Conservation (phyloP, 2,797 vertebrate genomes). For the Poeciliopsis gracilis region DNA sequence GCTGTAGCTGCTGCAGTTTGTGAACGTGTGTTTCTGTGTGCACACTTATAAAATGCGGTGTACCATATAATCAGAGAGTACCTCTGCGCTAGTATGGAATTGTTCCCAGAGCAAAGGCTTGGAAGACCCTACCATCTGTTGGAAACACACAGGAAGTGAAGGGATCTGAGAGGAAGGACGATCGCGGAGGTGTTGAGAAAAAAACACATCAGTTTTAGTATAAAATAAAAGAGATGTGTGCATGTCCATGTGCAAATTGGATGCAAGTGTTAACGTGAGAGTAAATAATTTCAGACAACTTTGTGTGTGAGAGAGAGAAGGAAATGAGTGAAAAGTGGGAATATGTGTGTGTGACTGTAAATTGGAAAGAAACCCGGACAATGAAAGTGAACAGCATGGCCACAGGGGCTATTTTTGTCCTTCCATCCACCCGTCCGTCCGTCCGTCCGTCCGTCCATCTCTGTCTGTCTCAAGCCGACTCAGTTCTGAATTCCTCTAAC, state of each 20-base stretch:
- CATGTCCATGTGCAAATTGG: background rate
- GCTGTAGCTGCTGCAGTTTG: constrained; percentile 13
- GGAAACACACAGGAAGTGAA: constrained; percentile 11
- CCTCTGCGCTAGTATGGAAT: constrained; percentile 11
- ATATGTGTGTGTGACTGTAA: constrained; percentile 50
- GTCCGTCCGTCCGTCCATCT: constrained; percentile 58
- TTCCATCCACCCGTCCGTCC: constrained; percentile 53
- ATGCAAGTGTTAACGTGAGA: constrained; percentile 19
- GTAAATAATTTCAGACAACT: constrained; percentile 5
- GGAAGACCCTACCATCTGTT: constrained; percentile 24
- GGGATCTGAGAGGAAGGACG: constrained; percentile 8
- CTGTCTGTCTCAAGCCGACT: constrained; percentile 45
- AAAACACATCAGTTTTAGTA: constrained; percentile 25
- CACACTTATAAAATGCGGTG: background rate
- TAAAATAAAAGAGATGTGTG: constrained; percentile 28
- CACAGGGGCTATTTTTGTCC: constrained; percentile 73
- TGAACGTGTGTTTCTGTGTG: constrained; percentile 7
- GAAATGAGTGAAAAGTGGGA: constrained; percentile 25
- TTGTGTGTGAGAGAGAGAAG: background rate
- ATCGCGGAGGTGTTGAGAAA: constrained; percentile 27
- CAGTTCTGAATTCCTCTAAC: constrained; percentile 42
- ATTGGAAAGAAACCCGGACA: constrained; percentile 77
- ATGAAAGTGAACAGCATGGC: constrained; percentile 73
- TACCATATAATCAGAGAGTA: constrained; percentile 6
- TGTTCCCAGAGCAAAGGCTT: background rate